A percentile compares a stretch with the other conserved stretches of the same genome.
These are phyloP conservation scores for Lysiphlebus fabarum DNA, from an alignment of 1,140 invertebrate species.

Conservation along the genomic window DNA sequence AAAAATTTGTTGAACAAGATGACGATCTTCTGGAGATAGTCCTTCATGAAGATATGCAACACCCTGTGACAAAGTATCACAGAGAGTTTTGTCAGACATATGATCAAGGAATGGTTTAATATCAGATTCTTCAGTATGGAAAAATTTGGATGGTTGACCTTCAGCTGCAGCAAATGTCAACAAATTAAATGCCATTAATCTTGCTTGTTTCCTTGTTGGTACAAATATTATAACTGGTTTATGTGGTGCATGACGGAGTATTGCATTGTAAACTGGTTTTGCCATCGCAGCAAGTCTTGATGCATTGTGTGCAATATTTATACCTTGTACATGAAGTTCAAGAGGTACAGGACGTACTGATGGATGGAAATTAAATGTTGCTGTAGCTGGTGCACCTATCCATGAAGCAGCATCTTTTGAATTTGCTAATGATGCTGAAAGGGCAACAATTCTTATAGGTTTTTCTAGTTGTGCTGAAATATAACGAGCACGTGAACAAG, in stretches of 20 bases:
- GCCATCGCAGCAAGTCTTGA: constrained; percentile 95
- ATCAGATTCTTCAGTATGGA: constrained; percentile 83
- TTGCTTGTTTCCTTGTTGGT: constrained; percentile 88
- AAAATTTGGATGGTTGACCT: constrained; percentile 77
- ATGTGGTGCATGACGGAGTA: constrained; percentile 80
- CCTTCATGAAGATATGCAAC: constrained; percentile 98
- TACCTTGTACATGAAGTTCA: constrained; percentile 92
- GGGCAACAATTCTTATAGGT: constrained; percentile 91
- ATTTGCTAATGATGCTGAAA: constrained; percentile 92
- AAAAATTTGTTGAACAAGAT: constrained; percentile 90
- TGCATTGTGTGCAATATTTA: constrained; percentile 96
- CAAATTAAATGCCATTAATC: constrained; percentile 92
- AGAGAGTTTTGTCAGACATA: constrained; percentile 83
- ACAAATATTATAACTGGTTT: constrained; percentile 97
- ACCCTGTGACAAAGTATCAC: constrained; percentile 85
- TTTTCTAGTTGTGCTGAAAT: constrained; percentile 95
- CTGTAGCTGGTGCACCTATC: constrained; percentile 89
- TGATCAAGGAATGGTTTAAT: constrained; percentile 84
- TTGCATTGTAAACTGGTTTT: constrained; percentile 94
- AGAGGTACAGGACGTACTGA: constrained; percentile 92
- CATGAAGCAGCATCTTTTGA: constrained; percentile 94
- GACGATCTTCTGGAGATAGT: constrained; percentile 75
- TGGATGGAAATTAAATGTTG: constrained; percentile 98
- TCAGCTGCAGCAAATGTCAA: constrained; percentile 91
- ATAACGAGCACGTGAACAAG: constrained; percentile 96